phyloP scores from a whole-genome alignment of 2,113 vertebrate species.

The Hippopotamus amphibius region DNA sequence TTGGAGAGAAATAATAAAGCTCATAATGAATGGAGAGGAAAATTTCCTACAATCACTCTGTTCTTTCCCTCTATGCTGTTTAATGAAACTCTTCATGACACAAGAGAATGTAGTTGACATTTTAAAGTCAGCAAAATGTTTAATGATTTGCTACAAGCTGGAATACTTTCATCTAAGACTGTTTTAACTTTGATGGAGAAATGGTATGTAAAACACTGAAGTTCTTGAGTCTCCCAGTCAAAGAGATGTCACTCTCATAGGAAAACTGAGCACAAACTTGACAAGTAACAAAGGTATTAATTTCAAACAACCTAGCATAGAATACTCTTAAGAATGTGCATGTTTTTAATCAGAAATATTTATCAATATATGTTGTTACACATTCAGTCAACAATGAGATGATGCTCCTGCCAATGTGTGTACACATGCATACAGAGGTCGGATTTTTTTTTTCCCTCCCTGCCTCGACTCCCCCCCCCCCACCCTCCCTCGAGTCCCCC shows the following conservation, averaged over 20 bases:
- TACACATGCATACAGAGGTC: too few species aligned
- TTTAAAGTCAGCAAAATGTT: constrained; percentile 51
- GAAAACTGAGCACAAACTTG: constrained; percentile 6
- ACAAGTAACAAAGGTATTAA: constrained; percentile 8
- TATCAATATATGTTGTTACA: too few species aligned
- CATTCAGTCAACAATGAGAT: too few species aligned
- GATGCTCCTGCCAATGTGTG: too few species aligned
- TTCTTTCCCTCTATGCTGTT: background rate
- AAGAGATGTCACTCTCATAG: background rate
- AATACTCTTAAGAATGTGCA: background rate
- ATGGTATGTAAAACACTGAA: background rate
- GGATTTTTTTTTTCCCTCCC: too few species aligned
- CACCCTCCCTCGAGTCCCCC: too few species aligned
- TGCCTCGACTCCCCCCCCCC: too few species aligned
- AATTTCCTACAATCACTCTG: background rate
- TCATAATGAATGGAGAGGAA: background rate
- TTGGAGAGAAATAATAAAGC: background rate
- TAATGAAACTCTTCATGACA: constrained; percentile 59
- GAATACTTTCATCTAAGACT: background rate
- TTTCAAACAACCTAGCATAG: constrained; percentile 43
- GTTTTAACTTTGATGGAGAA: background rate
- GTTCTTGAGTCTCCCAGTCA: background rate
- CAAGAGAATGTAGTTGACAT: constrained; percentile 54
- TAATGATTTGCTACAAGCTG: background rate
- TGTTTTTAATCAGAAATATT: background rate